These are phyloP conservation scores for Campopleginae sp. DNA, from an alignment of 2,888 invertebrate species.

Conservation along the genomic window DNA sequence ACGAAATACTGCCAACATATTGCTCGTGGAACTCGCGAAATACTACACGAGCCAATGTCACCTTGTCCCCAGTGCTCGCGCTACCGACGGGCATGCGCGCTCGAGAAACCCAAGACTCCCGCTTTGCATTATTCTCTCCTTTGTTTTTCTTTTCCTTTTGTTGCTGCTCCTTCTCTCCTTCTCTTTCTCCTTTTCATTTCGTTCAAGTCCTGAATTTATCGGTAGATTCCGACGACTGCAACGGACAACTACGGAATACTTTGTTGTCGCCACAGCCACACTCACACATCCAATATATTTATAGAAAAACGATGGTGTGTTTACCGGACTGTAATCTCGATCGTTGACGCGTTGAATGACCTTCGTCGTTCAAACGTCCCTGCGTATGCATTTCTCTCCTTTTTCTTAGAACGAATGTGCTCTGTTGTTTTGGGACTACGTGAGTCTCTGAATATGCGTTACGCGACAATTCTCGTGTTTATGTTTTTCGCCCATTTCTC, in stretches of 20 bases:
- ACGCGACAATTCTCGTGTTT: slow-evolving; percentile 12
- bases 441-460: slow-evolving; percentile 37
- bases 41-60: slow-evolving; percentile 72
- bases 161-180: slow-evolving; percentile 12
- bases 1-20: slow-evolving; percentile 75
- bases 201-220: slow-evolving; percentile 73
- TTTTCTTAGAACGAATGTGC: slow-evolving; percentile 32
- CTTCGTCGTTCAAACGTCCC: background rate
- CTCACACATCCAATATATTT: background rate
- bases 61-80: slow-evolving; percentile 58
- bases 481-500: slow-evolving; percentile 5
- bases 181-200: slow-evolving; percentile 62
- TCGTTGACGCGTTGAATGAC: slow-evolving; percentile 39
- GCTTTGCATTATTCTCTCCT: slow-evolving; percentile 64
- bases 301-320: slow-evolving; percentile 7
- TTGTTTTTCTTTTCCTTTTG: background rate
- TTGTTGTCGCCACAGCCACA: slow-evolving; percentile 66
- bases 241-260: slow-evolving; percentile 64
- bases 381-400: slow-evolving; percentile 1
- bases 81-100: slow-evolving; percentile 75
- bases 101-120: slow-evolving; percentile 64
- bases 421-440: slow-evolving; percentile 2
- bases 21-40: slow-evolving; percentile 72
- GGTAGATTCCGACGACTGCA: slow-evolving; percentile 72
- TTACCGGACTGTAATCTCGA: slow-evolving; percentile 35